Base-by-base conservation (phyloP, 2,113 vertebrate species). In the Ailuropoda melanoleuca region DNA sequence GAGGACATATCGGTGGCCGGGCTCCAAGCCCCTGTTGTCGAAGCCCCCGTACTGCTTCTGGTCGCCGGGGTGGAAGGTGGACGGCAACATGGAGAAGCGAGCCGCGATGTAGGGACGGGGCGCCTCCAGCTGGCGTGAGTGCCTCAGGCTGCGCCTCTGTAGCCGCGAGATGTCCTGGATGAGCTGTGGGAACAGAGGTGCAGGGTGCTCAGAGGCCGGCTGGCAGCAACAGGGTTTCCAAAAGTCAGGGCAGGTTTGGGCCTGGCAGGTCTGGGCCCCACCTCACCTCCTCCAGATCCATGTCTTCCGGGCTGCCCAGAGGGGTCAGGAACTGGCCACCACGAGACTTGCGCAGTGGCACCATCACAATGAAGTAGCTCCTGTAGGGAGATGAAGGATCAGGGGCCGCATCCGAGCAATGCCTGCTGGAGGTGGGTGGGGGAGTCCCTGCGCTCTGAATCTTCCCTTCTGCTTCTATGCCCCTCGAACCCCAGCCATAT, bases 231-330 rank as follows among this genome's bases (percentile, higher is more conserved):
- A 0, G 9, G 11, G 74, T 31, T 8, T 31, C 1, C 1, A 1
- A 17, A 6, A 1, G 48, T 46, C 1, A 1, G 43, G 29, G n/a
- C 14, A 2, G 0, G 8, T 6, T 26, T 3, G 31, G n/a, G 46
- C n/a, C 17, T 7, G 0, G 13, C 2, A 0, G 4, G 17, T 17
- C 2, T 5, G 26, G n/a, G 53, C 34, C 48, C 46, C 37, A 0
- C 78, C 99, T 98, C 97, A 99, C 99, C 99, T 99, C 99, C 94
- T 99, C 99, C 97, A 99, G 99, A 95, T 99, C 99, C 99, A 99
- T 99, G 96, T 99, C 99, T 97, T 99, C 99, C 0, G 99, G 99
- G 97, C 98, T 99, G 87, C 99, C 99, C 96, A 99, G 98, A 2
- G 99, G 99, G 92, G 99, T 99, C 70, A 99, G 98, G n/a, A 99